These are phyloP conservation scores for Clanis bilineata DNA, from an alignment of 2,888 invertebrate genomes.

Conservation along the genomic window DNA sequence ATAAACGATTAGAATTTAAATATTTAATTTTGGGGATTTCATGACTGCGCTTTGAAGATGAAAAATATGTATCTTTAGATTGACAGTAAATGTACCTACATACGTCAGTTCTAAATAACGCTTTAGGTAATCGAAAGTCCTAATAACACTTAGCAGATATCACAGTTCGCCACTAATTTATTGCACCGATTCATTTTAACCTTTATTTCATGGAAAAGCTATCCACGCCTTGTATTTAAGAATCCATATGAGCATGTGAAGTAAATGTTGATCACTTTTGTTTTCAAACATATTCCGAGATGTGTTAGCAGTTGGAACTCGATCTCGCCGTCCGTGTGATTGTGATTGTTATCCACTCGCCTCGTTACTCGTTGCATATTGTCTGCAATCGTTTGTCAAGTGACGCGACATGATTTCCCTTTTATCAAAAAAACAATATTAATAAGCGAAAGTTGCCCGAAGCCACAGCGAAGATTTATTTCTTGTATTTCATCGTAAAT, in stretches of 20 bases:
- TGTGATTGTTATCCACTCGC: conserved; percentile 62
- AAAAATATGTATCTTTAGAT: no score
- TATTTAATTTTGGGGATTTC: no score
- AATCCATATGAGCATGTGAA: conserved; percentile 45
- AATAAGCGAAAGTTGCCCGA: conserved; percentile 62
- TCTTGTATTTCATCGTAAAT: conserved; percentile 36
- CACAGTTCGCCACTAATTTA: no score
- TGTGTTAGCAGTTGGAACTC: conserved; percentile 42
- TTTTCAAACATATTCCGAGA: conserved; percentile 59
- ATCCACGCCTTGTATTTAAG: conserved; percentile 43
- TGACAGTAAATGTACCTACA: no score
- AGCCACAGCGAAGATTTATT: conserved; percentile 43
- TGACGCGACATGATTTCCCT: conserved; percentile 65
- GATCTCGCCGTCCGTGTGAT: conserved; percentile 60
- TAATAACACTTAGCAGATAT: no score
- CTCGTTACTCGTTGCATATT: conserved; percentile 57
- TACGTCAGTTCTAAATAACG: no score
- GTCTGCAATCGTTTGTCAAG: conserved; percentile 58
- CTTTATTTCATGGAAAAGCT: no score
- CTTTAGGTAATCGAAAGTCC: no score
- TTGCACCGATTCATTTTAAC: no score
- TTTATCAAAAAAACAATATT: conserved; percentile 64
- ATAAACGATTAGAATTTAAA: no score
- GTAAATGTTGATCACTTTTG: conserved; percentile 71
- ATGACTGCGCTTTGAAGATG: no score